Percentiles rank a stretch among this genome's conserved stretches.
Conservation (phyloP, 2,797 vertebrate genomes). For the Ptychobarbus kaznakovi region DNA sequence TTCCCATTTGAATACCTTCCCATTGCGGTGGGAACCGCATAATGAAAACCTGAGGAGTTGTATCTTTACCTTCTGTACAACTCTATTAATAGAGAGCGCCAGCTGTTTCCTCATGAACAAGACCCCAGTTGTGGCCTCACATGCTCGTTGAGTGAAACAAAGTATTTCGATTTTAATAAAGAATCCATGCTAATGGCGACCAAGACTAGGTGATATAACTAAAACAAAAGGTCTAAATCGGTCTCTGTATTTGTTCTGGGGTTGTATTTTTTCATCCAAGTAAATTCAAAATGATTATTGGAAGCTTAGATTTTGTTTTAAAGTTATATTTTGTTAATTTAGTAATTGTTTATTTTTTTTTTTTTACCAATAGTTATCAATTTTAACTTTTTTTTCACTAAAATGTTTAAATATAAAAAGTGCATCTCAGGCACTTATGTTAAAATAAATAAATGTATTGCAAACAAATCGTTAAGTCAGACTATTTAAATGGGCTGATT, state of each 20-base stretch:
- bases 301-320: background rate
- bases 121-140: background rate
- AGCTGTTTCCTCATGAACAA: constrained; percentile 35
- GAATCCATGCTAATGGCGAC: background rate
- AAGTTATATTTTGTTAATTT: background rate
- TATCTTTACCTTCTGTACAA: constrained; percentile 52
- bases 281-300: background rate
- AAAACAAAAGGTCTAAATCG: background rate
- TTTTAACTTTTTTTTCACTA: background rate
- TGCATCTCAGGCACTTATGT: background rate
- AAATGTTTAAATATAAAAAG: background rate
- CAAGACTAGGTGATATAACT: background rate
- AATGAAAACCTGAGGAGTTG: constrained; percentile 36
- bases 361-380: background rate
- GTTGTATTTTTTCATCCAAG: background rate
- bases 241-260: background rate
- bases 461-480: background rate
- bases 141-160: background rate
- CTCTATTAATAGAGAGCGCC: constrained; percentile 40
- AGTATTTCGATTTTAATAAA: background rate
- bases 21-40: constrained; percentile 54
- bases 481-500: background rate
- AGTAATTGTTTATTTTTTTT: background rate
- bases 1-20: constrained; percentile 64
- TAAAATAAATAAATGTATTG: too few relatives aligned